A percentile compares a stretch with the other conserved stretches of the same genome.
Evolutionary conservation across 2,113 vertebrate genomes (phyloP).

Genomic region (Tonatia bakeri): DNA sequence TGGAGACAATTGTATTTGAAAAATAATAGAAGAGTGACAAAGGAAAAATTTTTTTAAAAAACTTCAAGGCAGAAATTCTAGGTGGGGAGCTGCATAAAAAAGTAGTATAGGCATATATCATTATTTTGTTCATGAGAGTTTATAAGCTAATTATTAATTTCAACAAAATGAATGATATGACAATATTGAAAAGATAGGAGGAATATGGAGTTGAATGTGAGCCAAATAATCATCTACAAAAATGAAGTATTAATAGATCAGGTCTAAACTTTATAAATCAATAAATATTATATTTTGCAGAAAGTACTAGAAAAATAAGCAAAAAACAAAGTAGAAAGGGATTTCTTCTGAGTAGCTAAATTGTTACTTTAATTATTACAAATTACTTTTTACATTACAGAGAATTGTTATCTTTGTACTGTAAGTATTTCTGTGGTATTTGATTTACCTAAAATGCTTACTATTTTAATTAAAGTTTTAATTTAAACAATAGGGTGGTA

Average conservation of each 20-base stretch:
- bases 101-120: neutral
- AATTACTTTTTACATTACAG: neutral
- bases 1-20: no score
- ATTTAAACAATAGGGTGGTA: neutral
- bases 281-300: neutral
- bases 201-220: neutral
- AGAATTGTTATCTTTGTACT: neutral
- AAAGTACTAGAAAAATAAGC: neutral
- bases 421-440: neutral
- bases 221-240: neutral
- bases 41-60: neutral
- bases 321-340: neutral
- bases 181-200: neutral
- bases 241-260: neutral
- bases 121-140: neutral
- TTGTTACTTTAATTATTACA: neutral
- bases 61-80: neutral
- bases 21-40: no score
- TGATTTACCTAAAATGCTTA: neutral
- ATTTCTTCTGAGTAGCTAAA: neutral
- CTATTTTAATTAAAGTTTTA: neutral
- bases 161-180: neutral
- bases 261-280: neutral
- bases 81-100: neutral
- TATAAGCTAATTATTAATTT: neutral